Evolutionary conservation across 2,797 vertebrate species (phyloP), one percentile per base, ranked within the genome.

Genomic region (Sarcophilus harrisii): DNA sequence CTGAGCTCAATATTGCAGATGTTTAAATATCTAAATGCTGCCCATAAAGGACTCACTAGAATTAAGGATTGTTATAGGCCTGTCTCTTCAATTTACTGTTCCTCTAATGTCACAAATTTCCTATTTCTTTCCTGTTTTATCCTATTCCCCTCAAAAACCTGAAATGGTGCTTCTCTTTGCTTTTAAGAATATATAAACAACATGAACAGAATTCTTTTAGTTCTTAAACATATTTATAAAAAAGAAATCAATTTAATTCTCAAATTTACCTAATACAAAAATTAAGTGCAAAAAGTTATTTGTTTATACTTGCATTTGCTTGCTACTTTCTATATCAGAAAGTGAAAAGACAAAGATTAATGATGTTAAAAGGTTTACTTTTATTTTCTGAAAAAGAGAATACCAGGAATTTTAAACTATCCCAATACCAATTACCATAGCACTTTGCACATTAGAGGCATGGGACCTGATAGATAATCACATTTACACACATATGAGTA

Each of bases 1-100:
- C 96, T 98, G 0, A 96, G 92, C 95, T 97, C 94, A 98, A 95
- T 91, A 96, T 93, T 95, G 93, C 96, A 97, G 96, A 96, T 98
- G 94, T n/a, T 93, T 95, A 96, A 95, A 93, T 57, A 97, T 16
- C 95, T 95, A 97, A 97, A 97, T 57, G 94, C 18, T 94, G 96
- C 58, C 93, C 96, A 94, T 60, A 62, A 38, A 52, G 95, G 91
- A 57, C 96, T 97, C 89, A 92, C 45, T 73, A 94, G 32, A 90
- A 95, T 94, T 92, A 57, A 96, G 21, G 57, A 55, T 58, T 91
- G 92, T 94, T 60, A 24, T 62, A 94, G 92, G 91, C 94, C 10
- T 29, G 1, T 92, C 93, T 92, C 97, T 97, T 96, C 96, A 91
- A 97, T 96, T 97, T 57, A 93, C 91, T 95, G 54, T 27, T 27